Evolutionary conservation across 2,797 vertebrate species (phyloP).

Genomic region (Karalla daura): DNA sequence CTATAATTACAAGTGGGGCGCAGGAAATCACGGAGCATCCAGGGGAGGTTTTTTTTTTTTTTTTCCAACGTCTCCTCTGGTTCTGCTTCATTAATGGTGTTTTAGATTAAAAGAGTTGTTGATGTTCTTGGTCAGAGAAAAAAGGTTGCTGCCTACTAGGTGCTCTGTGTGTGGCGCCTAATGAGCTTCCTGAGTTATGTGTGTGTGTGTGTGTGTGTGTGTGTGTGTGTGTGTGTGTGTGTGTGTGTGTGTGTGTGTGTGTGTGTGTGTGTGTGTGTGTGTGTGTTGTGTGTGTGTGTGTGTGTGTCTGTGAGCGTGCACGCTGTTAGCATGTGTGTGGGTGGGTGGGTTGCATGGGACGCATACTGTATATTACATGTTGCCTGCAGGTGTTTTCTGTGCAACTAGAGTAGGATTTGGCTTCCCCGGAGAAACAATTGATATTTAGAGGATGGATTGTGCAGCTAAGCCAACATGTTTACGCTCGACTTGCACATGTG

Average conservation of each 20-base stretch:
- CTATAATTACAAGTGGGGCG: constrained; percentile 47
- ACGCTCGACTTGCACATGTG: constrained; percentile 6
- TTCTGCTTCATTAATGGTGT: constrained; percentile 73
- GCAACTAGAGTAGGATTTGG: constrained; percentile 38
- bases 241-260: constrained; percentile 2
- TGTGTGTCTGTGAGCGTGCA: neutral
- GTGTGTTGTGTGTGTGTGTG: too few species aligned
- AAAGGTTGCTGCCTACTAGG: constrained; percentile 63
- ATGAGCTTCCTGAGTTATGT: constrained; percentile 70
- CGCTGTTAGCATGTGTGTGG: constrained; percentile 28
- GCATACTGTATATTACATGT: constrained; percentile 20
- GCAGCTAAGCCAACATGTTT: constrained; percentile 37
- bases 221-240: neutral
- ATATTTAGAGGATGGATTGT: constrained; percentile 47
- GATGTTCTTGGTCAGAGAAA: constrained; percentile 63
- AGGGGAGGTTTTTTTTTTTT: constrained; percentile 30
- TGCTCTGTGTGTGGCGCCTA: constrained; percentile 65
- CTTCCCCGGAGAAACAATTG: constrained; percentile 45
- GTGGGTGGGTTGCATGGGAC: constrained; percentile 34
- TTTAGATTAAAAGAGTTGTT: constrained; percentile 75
- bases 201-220: neutral
- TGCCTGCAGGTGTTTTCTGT: constrained; percentile 55
- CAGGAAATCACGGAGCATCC: constrained; percentile 51
- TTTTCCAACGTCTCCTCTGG: constrained; percentile 41
- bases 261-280: neutral